These are phyloP conservation scores for Coptotermes formosanus DNA, from an alignment of 1,140 invertebrate genomes.

Conservation along the genomic window DNA sequence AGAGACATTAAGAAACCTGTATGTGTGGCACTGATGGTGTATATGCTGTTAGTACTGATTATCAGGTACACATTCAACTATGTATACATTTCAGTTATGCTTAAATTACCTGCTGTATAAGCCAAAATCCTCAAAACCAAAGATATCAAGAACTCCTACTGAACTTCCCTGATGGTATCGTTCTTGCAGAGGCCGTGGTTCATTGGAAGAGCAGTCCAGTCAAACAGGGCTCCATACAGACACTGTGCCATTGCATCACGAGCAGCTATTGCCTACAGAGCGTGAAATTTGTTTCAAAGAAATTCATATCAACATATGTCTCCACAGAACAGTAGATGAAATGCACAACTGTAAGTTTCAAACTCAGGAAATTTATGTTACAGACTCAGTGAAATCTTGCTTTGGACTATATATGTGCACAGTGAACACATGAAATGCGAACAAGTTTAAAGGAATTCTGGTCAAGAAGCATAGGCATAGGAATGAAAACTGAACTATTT, in stretches of 20 bases:
- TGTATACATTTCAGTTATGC: not conserved
- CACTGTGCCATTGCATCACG: slow-evolving; percentile 96
- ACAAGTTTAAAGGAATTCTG: too few relatives aligned
- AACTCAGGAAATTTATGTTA: not conserved
- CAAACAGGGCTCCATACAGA: slow-evolving; percentile 93
- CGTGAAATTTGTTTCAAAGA: slow-evolving; percentile 39
- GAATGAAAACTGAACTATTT: too few relatives aligned
- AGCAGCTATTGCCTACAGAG: slow-evolving; percentile 82
- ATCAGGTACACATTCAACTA: too few relatives aligned
- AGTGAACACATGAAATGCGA: too few relatives aligned
- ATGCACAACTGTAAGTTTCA: not conserved
- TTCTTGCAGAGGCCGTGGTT: slow-evolving; percentile 85
- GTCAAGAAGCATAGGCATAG: too few relatives aligned
- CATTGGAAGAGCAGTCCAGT: slow-evolving; percentile 95
- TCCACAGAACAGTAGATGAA: too few relatives aligned
- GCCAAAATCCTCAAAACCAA: slow-evolving; percentile 94
- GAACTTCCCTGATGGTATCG: slow-evolving; percentile 83
- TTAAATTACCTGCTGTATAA: slow-evolving; percentile 58
- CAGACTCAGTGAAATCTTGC: too few relatives aligned
- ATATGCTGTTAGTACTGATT: too few relatives aligned
- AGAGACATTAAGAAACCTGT: too few relatives aligned
- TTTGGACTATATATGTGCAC: too few relatives aligned
- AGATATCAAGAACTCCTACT: slow-evolving; percentile 94
- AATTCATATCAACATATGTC: too few relatives aligned
- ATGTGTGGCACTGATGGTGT: too few relatives aligned